Evolutionary conservation across 2,113 vertebrate genomes (phyloP).

Genomic region (Cercopithecus mona): DNA sequence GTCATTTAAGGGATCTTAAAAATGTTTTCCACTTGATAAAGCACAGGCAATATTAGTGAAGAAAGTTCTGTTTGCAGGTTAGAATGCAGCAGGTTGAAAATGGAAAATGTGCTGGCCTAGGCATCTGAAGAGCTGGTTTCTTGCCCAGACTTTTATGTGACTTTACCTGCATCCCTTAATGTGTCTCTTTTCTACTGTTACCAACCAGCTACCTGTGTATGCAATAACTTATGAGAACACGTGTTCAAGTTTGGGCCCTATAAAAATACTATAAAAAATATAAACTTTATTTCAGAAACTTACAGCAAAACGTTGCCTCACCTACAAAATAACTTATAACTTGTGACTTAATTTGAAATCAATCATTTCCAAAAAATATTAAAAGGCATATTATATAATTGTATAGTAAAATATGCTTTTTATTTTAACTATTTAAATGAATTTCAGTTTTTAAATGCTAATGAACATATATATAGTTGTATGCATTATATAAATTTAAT

Average conservation of each 20-base stretch:
- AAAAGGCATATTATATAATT: not conserved
- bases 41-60: not conserved
- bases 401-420: not conserved
- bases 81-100: conserved; percentile 33
- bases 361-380: not conserved
- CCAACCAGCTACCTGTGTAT: not conserved
- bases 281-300: not conserved
- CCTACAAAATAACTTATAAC: not conserved
- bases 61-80: not conserved
- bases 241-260: not conserved
- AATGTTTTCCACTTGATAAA: conserved; percentile 32
- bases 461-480: not conserved
- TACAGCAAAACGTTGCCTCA: not conserved
- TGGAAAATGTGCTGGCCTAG: not conserved
- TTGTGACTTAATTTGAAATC: conserved; percentile 41
- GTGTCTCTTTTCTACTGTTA: not conserved
- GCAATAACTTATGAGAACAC: not conserved
- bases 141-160: not conserved
- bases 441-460: conserved; percentile 13
- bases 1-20: not conserved
- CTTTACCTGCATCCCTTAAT: not conserved
- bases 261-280: conserved; percentile 17
- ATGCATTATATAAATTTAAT: not conserved
- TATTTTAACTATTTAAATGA: not conserved
- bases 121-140: not conserved